Percentiles rank a stretch among this genome's conserved stretches.
phyloP scores from a whole-genome alignment of 2,888 invertebrate genomes.

The Lochmaea capreae region DNA sequence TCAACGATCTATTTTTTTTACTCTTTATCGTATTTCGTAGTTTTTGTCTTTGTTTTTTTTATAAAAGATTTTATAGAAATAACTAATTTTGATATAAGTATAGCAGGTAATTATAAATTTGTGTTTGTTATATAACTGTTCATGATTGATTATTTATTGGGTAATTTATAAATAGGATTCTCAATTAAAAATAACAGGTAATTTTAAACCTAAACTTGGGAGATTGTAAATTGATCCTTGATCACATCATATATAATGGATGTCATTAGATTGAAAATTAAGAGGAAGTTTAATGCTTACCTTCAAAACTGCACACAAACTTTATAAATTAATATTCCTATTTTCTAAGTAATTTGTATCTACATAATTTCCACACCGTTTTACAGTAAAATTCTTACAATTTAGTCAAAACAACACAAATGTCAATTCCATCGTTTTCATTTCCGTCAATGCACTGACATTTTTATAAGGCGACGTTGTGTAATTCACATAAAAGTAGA shows the following conservation, averaged over 20 bases:
- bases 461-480: conserved; percentile 7
- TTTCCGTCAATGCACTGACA: conserved; percentile 18
- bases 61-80: background rate
- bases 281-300: background rate
- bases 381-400: conserved; percentile 11
- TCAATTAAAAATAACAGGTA: conserved; percentile 14
- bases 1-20: background rate
- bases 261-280: conserved; percentile 20
- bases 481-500: background rate
- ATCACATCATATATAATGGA: background rate
- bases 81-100: background rate
- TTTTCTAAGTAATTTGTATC: conserved; percentile 5
- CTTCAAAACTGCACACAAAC: background rate
- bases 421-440: conserved; percentile 23
- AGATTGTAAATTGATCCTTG: conserved; percentile 23
- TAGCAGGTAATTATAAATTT: background rate
- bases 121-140: conserved; percentile 15
- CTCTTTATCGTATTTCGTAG: background rate
- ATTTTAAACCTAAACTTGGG: conserved; percentile 12
- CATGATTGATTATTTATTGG: background rate
- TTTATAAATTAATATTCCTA: conserved; percentile 11
- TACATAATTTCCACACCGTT: conserved; percentile 28
- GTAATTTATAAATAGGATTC: conserved; percentile 30
- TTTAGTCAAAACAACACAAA: conserved; percentile 31
- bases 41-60: background rate